phyloP scores from a whole-genome alignment of 1,140 invertebrate species.

The Solenopsis fugax region DNA sequence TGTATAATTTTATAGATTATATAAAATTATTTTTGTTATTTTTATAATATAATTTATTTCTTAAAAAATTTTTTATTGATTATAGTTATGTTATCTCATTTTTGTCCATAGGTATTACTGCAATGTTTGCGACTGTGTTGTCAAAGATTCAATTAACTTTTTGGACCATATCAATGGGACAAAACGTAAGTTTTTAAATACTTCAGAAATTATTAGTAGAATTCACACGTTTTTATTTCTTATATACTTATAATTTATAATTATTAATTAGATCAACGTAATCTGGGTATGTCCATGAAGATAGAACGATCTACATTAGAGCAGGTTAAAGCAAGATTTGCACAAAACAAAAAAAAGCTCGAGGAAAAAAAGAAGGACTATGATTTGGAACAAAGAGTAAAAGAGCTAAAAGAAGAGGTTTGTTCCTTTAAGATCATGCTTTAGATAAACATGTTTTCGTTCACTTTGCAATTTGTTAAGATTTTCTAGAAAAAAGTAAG shows the following conservation, averaged over 20 bases:
- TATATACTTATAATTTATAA: slow-evolving; percentile 5
- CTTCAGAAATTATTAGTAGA: neutral
- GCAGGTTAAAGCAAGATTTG: slow-evolving; percentile 98
- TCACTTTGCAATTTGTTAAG: neutral
- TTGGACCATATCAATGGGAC: slow-evolving; percentile 99
- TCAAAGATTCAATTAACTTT: slow-evolving; percentile 99
- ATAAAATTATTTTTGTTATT: neutral
- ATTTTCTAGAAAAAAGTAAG: no score
- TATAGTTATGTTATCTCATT: slow-evolving; percentile 52
- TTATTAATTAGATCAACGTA: slow-evolving; percentile 93
- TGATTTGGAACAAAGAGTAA: slow-evolving; percentile 95
- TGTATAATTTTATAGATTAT: no score
- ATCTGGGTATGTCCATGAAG: slow-evolving; percentile 99
- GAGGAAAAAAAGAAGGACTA: slow-evolving; percentile 99
- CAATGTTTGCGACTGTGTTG: slow-evolving; percentile 99
- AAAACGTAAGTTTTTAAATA: slow-evolving; percentile 91
- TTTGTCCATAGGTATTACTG: slow-evolving; percentile 93
- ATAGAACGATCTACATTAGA: slow-evolving; percentile 98
- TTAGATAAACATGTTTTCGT: neutral
- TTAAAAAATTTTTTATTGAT: neutral
- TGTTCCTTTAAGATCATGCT: slow-evolving; percentile 51
- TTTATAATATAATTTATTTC: neutral
- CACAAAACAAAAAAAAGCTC: slow-evolving; percentile 96
- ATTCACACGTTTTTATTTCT: slow-evolving; percentile 14
- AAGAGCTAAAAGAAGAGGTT: slow-evolving; percentile 97